A percentile compares a stretch with the other conserved stretches of the same genome.
These are phyloP conservation scores for Hyposoter didymator DNA, from an alignment of 2,888 invertebrate genomes.

Conservation along the genomic window DNA sequence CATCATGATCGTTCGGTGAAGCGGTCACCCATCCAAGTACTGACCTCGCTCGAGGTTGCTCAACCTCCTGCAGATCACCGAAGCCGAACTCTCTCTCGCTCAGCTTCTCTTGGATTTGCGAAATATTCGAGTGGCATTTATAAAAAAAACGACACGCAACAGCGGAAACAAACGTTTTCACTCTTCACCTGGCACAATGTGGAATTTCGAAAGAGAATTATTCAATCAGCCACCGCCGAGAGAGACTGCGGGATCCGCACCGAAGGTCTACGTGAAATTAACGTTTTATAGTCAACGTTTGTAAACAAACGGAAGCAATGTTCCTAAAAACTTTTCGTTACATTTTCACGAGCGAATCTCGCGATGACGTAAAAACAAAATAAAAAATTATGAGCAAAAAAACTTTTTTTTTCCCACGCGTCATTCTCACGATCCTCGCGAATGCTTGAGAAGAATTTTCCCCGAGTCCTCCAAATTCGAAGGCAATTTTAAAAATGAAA, in stretches of 20 bases:
- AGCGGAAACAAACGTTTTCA: slow-evolving; percentile 64
- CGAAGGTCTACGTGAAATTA: background rate
- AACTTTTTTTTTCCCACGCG: background rate
- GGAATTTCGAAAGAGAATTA: slow-evolving; percentile 44
- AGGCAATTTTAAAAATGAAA: background rate
- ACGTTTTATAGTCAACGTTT: background rate
- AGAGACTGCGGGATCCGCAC: slow-evolving; percentile 1
- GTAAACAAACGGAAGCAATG: background rate
- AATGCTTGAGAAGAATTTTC: background rate
- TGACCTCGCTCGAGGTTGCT: too few relatives aligned
- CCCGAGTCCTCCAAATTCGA: background rate
- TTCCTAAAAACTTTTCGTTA: background rate
- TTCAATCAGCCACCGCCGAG: slow-evolving; percentile 14
- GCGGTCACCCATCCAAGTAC: too few relatives aligned
- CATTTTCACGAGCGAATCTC: background rate
- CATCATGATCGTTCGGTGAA: too few relatives aligned
- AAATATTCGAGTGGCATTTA: slow-evolving; percentile 51
- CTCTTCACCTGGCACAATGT: slow-evolving; percentile 53
- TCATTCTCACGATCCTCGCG: background rate
- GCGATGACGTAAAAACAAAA: too few relatives aligned
- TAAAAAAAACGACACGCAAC: slow-evolving; percentile 56
- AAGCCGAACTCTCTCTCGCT: background rate
- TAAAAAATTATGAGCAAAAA: background rate
- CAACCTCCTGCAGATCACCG: too few relatives aligned
- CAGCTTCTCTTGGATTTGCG: slow-evolving; percentile 37